phyloP scores from a whole-genome alignment of 2,797 vertebrate species.

The Gymnothorax javanicus region DNA sequence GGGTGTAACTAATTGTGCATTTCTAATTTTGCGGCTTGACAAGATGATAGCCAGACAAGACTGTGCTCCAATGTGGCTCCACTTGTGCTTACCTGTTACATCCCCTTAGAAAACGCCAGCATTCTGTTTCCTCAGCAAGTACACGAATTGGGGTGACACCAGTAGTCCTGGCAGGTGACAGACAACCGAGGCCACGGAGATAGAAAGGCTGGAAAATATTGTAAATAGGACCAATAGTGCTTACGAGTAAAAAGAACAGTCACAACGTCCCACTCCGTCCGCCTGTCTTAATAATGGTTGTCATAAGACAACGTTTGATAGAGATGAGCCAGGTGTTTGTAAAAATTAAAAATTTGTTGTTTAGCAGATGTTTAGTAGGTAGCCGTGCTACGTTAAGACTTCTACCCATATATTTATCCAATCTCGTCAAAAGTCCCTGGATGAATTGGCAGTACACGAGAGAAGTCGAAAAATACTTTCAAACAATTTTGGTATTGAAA shows the following conservation, averaged over 20 bases:
- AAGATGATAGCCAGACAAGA: background rate
- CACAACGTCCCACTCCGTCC: background rate
- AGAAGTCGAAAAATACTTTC: too few relatives aligned
- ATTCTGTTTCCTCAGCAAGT: slow-evolving; percentile 4
- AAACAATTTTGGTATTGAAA: too few relatives aligned
- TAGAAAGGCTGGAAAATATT: background rate
- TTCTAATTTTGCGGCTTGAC: background rate
- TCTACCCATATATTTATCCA: too few relatives aligned
- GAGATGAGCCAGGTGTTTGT: background rate
- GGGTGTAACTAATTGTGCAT: background rate
- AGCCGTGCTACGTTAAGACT: too few relatives aligned
- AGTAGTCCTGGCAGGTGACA: background rate
- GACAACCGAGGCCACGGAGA: background rate
- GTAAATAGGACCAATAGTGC: background rate
- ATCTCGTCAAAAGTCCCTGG: too few relatives aligned
- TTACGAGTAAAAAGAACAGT: background rate
- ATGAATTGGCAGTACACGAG: too few relatives aligned
- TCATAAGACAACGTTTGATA: background rate
- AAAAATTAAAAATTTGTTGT: background rate
- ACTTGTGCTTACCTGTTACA: background rate
- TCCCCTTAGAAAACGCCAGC: background rate
- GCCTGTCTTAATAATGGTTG: background rate
- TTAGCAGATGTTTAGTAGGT: too few relatives aligned
- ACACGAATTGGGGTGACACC: background rate
- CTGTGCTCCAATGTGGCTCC: background rate